phyloP scores from a whole-genome alignment of 2,888 invertebrate genomes.

The Spatulosminthurus flaviceps region DNA sequence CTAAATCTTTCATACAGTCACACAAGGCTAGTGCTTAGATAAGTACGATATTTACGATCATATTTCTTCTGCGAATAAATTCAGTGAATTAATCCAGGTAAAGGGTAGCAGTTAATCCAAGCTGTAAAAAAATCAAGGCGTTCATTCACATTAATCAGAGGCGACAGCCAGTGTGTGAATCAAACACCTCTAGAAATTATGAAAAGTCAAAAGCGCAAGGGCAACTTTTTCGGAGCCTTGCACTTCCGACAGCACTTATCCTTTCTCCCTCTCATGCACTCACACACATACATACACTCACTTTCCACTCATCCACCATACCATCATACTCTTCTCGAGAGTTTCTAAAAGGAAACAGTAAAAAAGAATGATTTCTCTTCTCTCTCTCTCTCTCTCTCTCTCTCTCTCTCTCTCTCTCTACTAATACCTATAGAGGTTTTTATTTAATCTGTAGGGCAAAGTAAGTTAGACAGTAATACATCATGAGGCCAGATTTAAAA shows the following conservation, averaged over 20 bases:
- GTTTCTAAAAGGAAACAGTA: no score
- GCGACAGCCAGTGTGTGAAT: slow-evolving; percentile 9
- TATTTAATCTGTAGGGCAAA: background rate
- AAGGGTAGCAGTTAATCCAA: background rate
- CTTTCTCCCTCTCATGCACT: background rate
- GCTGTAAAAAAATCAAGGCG: background rate
- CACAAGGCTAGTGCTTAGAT: background rate
- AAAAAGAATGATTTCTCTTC: no score
- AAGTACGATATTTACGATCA: background rate
- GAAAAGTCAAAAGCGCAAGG: slow-evolving; percentile 2
- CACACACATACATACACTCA: background rate
- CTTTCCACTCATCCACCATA: no score
- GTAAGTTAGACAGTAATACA: background rate
- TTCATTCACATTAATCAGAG: background rate
- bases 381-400: background rate
- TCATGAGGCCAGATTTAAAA: slow-evolving; percentile 37
- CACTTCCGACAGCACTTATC: slow-evolving; percentile 9
- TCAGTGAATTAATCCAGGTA: background rate
- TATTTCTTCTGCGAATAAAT: background rate
- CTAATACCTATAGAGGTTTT: background rate
- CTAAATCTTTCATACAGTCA: background rate
- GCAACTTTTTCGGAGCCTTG: background rate
- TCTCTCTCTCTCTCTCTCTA: background rate
- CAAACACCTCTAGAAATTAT: slow-evolving; percentile 18
- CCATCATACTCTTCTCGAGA: no score